Evolutionary conservation across 30 jellyfish, hydroid and myxozoan species (phyloP), one percentile per base, ranked within the genome.

Genomic region (Clytia hemisphaerica): DNA sequence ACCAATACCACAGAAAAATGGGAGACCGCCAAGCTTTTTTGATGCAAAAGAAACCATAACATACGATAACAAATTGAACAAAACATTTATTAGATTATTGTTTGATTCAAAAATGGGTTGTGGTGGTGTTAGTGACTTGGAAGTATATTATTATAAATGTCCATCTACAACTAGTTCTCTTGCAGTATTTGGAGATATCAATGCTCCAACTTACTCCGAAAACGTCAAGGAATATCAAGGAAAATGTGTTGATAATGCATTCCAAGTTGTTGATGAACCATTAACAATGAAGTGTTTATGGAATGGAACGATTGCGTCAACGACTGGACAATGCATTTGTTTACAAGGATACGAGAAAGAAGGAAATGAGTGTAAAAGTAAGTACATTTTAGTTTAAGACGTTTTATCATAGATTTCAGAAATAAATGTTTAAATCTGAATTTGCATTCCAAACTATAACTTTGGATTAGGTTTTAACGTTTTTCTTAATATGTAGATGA

Each of bases 241-340:
- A 42, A 9, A 9, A 1, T 80, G 93, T 37, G 75, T 54, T 1
- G 53, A 48, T 6, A 30, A 59, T 61, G 33, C 86, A 5, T 48
- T 42, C 15, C 81, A 80, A 2, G 62, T 46, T 42, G 19, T 21
- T 21, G 19, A 42, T 21, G 19, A 42, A 21, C 18, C 14, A 42
- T 12, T 12, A 0, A 0, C 54, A 12, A 12, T 42, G 54, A 42
- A 16, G 19, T 42, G 54, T 42, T 16, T 42, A 42, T 42, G 19
- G 14, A 42, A 42, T 42, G 14, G 14, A 12, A 42, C 14, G 19
- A 21, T 42, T 42, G 18, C 19, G 54, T 12, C 19, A 42, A 42
- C 14, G 54, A 42, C 19, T 45, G 93, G 85, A 14, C 67, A 72
- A 15, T 80, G 82, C 34, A 46, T 61, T 10, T 61, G 85, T 54